phyloP scores from a whole-genome alignment of 2,113 vertebrate species.

The Erpornis zantholeuca region DNA sequence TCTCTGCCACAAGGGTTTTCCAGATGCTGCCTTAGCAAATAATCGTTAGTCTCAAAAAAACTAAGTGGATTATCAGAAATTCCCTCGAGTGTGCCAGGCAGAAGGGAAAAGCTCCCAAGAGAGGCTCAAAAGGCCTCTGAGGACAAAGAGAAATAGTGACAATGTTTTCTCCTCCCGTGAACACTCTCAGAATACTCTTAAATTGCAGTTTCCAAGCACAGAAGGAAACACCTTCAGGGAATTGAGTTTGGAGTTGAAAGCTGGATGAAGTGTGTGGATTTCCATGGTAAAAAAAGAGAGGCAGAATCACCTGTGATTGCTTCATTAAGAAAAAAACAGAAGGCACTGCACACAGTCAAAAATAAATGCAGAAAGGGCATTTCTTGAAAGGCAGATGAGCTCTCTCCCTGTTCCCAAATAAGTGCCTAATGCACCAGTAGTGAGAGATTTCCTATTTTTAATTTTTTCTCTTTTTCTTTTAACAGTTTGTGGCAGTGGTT shows the following conservation, averaged over 20 bases:
- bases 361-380: neutral
- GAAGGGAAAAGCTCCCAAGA: neutral
- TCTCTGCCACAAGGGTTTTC: neutral
- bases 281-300: neutral
- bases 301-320: neutral
- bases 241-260: neutral
- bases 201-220: neutral
- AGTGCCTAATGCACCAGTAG: neutral
- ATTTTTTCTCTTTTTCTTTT: neutral
- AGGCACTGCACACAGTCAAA: neutral
- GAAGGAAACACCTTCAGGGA: neutral
- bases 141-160: neutral
- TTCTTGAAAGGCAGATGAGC: neutral
- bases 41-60: neutral
- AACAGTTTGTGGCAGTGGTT: neutral
- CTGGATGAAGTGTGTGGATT: neutral
- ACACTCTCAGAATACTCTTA: neutral
- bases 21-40: neutral
- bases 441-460: neutral
- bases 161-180: neutral
- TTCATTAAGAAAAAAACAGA: neutral
- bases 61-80: neutral
- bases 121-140: neutral
- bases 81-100: neutral
- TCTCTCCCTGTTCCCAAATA: neutral